Conservation (phyloP, 1,140 invertebrate genomes). For the Drosophila neocordata region DNA sequence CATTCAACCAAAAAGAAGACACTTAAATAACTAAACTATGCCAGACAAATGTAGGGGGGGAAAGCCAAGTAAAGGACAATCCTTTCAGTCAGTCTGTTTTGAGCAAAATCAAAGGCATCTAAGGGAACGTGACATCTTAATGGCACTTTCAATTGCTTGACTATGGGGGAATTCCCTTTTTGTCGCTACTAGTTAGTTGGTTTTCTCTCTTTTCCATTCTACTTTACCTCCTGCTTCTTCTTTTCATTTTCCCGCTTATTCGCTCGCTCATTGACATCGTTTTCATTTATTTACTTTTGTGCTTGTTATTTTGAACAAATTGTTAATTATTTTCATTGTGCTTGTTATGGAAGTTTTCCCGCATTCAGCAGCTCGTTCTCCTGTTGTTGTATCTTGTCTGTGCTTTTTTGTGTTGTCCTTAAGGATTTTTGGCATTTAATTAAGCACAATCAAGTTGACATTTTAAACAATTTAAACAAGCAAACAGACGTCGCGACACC, state of each 20-base stretch:
- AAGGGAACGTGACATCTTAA: conserved; percentile 46
- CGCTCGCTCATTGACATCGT: conserved; percentile 57
- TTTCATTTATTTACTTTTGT: conserved; percentile 40
- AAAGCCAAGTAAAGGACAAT: conserved; percentile 3
- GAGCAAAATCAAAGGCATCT: conserved; percentile 37
- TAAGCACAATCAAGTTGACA: conserved; percentile 80
- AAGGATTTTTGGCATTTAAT: conserved; percentile 78
- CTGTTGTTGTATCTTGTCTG: conserved; percentile 5
- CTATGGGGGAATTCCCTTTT: conserved; percentile 8
- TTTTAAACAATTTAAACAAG: conserved; percentile 80
- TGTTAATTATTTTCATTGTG: conserved; percentile 79
- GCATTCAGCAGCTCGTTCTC: background rate
- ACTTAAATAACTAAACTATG: conserved; percentile 30
- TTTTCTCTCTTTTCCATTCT: conserved; percentile 16
- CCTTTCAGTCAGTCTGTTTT: conserved; percentile 40
- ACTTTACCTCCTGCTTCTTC: background rate
- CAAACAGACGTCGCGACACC: conserved; percentile 51
- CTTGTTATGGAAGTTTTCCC: conserved; percentile 68
- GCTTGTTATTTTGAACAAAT: conserved; percentile 65
- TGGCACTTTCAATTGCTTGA: conserved; percentile 22
- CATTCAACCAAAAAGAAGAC: conserved; percentile 19
- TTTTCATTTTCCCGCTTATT: background rate
- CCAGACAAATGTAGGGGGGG: background rate
- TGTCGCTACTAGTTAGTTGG: conserved; percentile 22
- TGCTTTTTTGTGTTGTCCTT: conserved; percentile 54